Base-by-base conservation (phyloP, 2,797 vertebrate genomes). In the Petrocephalus schoutedeni region DNA sequence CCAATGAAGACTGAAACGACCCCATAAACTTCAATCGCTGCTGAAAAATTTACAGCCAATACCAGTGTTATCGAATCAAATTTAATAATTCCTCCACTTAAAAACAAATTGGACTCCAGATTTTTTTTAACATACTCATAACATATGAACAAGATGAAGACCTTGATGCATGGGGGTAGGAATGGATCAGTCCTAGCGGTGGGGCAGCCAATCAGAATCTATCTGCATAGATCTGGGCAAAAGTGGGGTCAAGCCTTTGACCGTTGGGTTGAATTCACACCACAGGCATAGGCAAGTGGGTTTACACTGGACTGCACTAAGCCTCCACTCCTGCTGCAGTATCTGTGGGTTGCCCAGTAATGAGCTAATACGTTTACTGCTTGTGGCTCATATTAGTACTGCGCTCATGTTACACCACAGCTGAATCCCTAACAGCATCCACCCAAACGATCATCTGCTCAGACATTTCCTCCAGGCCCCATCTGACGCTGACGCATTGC, bases 291-390 rank as follows among this genome's bases (percentile, higher is more conserved):
- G 87, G 87, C 87, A 91, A 90, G 91, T 88, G 85, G 91, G 92
- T 95, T 95, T 95, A 90, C 93, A 83, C 93, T 95, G 94, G 94
- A 94, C 88, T 87, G 84, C 89, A 87, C 87, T 89, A 89, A 87
- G 88, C n/a, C 28, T 10, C 14, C 32, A 8, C 56, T 10, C 56
- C 54, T 86, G 21, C 56, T 10, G 56, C 84, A 28, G 77, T 4
- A 36, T 71, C 64, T 51, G 77, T 51, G 77, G 77, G n/a, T 49
- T 28, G 45, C 49, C 21, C 82, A 28, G 53, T 28, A 85, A 28
- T 53, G 49, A 56, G 53, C 9, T 28, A 53, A 28, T 56, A 85
- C 82, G 12, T 28, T 54, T 85, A n/a, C 82, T 14, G 82, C 80
- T 84, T 84, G 80, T 12, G 45, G 49, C 21, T 54, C 16, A 77